Evolutionary conservation across 2,113 vertebrate genomes (phyloP).

Genomic region (Cinclus cinclus): DNA sequence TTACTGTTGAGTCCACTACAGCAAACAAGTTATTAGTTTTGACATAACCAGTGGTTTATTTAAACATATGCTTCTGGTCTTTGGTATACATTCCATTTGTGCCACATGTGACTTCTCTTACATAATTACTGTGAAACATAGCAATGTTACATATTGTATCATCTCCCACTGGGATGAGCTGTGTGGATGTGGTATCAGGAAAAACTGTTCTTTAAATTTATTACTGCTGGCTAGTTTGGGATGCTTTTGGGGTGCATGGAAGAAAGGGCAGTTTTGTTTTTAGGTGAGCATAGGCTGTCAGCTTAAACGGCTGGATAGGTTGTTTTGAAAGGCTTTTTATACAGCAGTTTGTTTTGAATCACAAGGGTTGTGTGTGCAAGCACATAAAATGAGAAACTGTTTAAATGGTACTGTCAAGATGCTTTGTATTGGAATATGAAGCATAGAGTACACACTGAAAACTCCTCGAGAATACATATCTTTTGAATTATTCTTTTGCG

Average conservation of each 20-base stretch:
- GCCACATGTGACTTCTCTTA: slow-evolving; percentile 69
- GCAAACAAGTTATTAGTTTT: slow-evolving; percentile 71
- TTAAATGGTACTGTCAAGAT: slow-evolving; percentile 49
- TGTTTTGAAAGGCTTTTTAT: slow-evolving; percentile 41
- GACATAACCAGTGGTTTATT: slow-evolving; percentile 70
- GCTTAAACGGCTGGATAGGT: slow-evolving; percentile 3
- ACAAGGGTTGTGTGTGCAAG: not conserved
- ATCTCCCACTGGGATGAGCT: slow-evolving; percentile 55
- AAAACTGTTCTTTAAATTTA: slow-evolving; percentile 59
- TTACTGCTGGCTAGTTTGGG: slow-evolving; percentile 20
- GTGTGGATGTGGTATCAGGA: slow-evolving; percentile 43
- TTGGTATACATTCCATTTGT: slow-evolving; percentile 62
- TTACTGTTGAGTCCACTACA: slow-evolving; percentile 56
- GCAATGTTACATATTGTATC: slow-evolving; percentile 42
- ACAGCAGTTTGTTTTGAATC: slow-evolving; percentile 38
- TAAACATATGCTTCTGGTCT: slow-evolving; percentile 64
- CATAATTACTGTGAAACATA: slow-evolving; percentile 59
- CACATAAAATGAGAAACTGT: slow-evolving; percentile 35
- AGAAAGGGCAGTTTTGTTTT: slow-evolving; percentile 24
- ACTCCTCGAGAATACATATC: not conserved
- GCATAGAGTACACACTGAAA: not conserved
- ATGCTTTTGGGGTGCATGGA: not conserved
- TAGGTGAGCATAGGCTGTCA: slow-evolving; percentile 2
- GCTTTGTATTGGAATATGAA: slow-evolving; percentile 11
- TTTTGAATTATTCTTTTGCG: not conserved